Percentiles rank a stretch among this genome's conserved stretches.
Conservation (phyloP, 2,113 vertebrate genomes). For the Pelmatolapia mariae region DNA sequence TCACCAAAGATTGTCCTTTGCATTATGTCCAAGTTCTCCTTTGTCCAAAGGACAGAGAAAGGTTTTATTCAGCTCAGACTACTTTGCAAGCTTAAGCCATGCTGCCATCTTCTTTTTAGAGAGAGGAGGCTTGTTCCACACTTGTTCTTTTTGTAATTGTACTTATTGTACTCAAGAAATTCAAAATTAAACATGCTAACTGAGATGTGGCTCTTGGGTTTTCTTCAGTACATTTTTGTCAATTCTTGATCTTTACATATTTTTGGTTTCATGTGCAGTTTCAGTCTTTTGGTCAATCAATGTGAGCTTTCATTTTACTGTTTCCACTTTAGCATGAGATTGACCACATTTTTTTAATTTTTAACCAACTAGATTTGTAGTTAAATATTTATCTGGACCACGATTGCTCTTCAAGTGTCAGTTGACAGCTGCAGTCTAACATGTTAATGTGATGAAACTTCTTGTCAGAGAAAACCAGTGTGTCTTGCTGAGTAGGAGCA, state of each 20-base stretch:
- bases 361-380: background rate
- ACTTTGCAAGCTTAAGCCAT: background rate
- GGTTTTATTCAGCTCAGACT: background rate
- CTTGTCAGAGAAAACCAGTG: background rate
- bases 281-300: background rate
- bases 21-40: background rate
- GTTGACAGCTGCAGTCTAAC: background rate
- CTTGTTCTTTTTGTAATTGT: background rate
- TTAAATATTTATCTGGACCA: background rate
- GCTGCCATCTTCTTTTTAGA: background rate
- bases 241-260: background rate
- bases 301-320: background rate
- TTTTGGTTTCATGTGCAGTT: background rate
- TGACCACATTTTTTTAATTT: background rate
- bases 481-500: conserved; percentile 34
- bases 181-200: background rate
- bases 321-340: background rate
- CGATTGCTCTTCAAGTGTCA: background rate
- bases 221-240: background rate
- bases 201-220: background rate
- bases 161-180: background rate
- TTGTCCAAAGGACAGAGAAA: background rate
- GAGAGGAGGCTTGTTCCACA: background rate
- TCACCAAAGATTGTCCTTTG: background rate
- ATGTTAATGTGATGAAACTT: background rate